A percentile compares a stretch with the other conserved stretches of the same genome.
phyloP scores from a whole-genome alignment of 2,888 invertebrate species.

The Mythimna albipuncta region DNA sequence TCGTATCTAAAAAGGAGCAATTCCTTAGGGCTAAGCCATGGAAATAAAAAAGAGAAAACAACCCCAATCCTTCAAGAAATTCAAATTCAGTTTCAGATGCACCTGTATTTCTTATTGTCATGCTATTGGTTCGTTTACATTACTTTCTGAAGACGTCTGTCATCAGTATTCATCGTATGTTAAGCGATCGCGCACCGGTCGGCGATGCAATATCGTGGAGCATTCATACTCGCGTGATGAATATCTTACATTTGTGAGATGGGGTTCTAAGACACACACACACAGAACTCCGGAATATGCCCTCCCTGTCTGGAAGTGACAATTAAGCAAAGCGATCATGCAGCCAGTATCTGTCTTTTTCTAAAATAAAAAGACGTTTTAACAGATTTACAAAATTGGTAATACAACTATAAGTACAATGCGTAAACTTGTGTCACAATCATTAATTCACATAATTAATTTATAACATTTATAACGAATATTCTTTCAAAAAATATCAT shows the following conservation, averaged over 20 bases:
- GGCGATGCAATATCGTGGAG: constrained; percentile 19
- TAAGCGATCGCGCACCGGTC: constrained; percentile 14
- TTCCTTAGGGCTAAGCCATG: not conserved
- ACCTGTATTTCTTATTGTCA: not conserved
- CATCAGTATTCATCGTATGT: constrained; percentile 26
- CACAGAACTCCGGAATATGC: too few species aligned
- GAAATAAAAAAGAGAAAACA: not conserved
- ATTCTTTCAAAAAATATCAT: too few species aligned
- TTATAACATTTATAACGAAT: too few species aligned
- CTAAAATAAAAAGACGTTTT: too few species aligned
- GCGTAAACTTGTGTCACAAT: too few species aligned
- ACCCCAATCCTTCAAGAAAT: not conserved
- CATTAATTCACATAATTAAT: too few species aligned
- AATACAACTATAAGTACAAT: too few species aligned
- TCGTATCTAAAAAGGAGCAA: not conserved
- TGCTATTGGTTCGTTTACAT: not conserved
- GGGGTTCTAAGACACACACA: not conserved
- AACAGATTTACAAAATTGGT: too few species aligned
- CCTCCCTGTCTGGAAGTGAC: too few species aligned
- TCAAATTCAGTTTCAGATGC: not conserved
- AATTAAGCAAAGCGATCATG: too few species aligned
- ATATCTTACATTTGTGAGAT: constrained; percentile 3
- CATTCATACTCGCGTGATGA: constrained; percentile 9
- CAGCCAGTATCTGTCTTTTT: too few species aligned
- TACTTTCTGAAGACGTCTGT: not conserved